Evolutionary conservation across 2,113 vertebrate species (phyloP).

Genomic region (Ceuthmochares aereus): DNA sequence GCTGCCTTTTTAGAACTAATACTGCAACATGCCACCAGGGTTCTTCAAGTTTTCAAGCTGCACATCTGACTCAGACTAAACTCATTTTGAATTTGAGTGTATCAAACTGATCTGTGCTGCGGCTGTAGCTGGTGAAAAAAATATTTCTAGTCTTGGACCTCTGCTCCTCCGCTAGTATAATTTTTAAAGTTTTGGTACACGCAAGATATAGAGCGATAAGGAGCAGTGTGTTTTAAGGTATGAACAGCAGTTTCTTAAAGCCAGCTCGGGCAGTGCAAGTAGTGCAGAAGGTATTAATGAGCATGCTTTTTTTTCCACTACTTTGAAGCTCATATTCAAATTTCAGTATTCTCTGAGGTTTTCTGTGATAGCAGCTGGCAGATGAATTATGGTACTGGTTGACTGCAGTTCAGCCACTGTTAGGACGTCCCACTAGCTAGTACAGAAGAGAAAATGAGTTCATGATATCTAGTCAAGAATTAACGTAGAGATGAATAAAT

Average conservation of each 20-base stretch:
- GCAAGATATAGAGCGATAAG: background rate
- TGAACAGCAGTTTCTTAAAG: too few species aligned
- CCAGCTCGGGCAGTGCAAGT: too few species aligned
- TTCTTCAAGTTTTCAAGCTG: background rate
- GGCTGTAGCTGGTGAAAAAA: background rate
- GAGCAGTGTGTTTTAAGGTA: too few species aligned
- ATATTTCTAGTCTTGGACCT: background rate
- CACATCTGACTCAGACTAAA: background rate
- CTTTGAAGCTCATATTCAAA: background rate
- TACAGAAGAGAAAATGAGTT: background rate
- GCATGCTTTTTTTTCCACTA: background rate
- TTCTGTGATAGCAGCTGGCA: background rate
- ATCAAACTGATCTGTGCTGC: background rate
- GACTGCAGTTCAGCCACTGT: background rate
- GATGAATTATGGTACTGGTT: background rate
- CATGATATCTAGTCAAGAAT: background rate
- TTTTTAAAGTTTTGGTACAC: background rate
- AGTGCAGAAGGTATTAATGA: background rate
- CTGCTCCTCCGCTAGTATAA: background rate
- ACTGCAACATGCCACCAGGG: background rate
- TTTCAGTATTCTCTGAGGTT: background rate
- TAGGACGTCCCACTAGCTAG: background rate
- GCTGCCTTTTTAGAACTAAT: background rate
- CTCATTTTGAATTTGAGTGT: background rate
- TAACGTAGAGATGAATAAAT: background rate